Conservation (phyloP, 2,888 invertebrate genomes). For the Conops quadrifasciatus region DNA sequence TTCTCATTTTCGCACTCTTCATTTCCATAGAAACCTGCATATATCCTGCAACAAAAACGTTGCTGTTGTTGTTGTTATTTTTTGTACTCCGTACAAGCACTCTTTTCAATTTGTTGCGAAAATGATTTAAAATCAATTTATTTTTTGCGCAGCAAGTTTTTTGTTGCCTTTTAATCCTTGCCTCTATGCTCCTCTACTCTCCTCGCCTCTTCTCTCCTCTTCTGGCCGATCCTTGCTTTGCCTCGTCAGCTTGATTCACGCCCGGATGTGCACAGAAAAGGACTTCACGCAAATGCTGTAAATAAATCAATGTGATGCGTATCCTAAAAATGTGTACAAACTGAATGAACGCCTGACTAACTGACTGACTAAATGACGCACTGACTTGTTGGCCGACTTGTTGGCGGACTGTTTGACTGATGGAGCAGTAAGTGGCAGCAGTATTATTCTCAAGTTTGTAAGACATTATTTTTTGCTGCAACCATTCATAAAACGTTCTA, state of each 20-base stretch:
- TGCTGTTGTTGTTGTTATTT: slow-evolving; percentile 12
- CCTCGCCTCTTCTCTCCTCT: no score
- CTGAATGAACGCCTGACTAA: slow-evolving; percentile 41
- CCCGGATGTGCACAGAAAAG: background rate
- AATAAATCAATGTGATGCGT: slow-evolving; percentile 56
- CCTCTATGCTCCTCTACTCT: no score
- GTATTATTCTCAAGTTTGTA: slow-evolving; percentile 58
- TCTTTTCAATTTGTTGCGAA: slow-evolving; percentile 48
- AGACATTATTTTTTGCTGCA: slow-evolving; percentile 48
- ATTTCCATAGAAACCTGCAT: background rate
- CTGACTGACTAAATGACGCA: slow-evolving; percentile 44
- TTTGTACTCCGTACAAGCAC: slow-evolving; percentile 12
- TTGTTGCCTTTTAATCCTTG: no score
- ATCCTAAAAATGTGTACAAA: slow-evolving; percentile 44
- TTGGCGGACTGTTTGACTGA: slow-evolving; percentile 32
- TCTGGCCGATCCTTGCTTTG: no score
- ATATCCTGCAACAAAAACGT: slow-evolving; percentile 1
- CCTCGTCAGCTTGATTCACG: no score
- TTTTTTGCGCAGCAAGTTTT: slow-evolving; percentile 45
- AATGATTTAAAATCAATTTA: slow-evolving; percentile 62
- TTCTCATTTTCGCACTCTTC: no score
- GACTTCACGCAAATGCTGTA: slow-evolving; percentile 30
- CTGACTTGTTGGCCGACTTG: slow-evolving; percentile 24
- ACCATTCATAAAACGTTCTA: background rate
- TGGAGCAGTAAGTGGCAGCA: slow-evolving; percentile 14